Evolutionary conservation across 2,888 invertebrate genomes (phyloP).

Genomic region (Cataglyphis rosenhaueri): DNA sequence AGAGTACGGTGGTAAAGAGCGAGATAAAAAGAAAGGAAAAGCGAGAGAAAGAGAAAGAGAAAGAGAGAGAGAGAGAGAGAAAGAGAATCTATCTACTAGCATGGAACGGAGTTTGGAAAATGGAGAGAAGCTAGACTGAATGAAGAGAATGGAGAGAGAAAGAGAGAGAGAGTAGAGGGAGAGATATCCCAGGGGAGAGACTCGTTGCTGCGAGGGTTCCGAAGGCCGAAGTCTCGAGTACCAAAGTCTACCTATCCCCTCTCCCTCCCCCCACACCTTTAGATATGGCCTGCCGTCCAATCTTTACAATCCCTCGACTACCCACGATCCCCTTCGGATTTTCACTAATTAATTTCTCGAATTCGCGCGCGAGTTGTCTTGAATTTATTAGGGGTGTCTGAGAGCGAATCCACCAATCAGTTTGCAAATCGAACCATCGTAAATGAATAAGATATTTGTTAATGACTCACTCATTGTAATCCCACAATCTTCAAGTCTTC

Average conservation of each 20-base stretch:
- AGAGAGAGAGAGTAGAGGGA: constrained; percentile 44
- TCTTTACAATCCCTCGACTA: constrained; percentile 70
- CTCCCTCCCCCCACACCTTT: constrained; percentile 59
- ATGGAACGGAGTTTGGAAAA: constrained; percentile 38
- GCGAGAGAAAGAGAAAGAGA: constrained; percentile 5
- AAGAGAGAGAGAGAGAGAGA: constrained; percentile 44
- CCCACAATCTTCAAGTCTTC: not conserved
- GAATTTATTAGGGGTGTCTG: constrained; percentile 63
- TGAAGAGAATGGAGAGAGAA: constrained; percentile 57
- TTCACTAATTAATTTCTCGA: constrained; percentile 80
- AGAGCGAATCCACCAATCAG: constrained; percentile 52
- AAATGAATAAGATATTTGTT: constrained; percentile 52
- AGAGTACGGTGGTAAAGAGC: constrained; percentile 29
- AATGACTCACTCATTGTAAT: constrained; percentile 43
- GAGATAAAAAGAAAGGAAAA: not conserved
- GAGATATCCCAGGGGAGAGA: constrained; percentile 67
- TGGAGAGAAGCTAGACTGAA: constrained; percentile 56
- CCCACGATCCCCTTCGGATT: constrained; percentile 71
- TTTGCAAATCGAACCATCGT: constrained; percentile 54
- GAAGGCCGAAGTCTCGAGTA: constrained; percentile 79
- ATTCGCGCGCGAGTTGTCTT: constrained; percentile 65
- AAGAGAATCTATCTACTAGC: constrained; percentile 46
- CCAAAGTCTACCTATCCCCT: constrained; percentile 72
- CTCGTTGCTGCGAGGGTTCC: constrained; percentile 73
- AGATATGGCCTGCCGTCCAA: constrained; percentile 69